Evolutionary conservation across 2,113 vertebrate species (phyloP).

Genomic region (Gnathonemus echidnorhynchus): DNA sequence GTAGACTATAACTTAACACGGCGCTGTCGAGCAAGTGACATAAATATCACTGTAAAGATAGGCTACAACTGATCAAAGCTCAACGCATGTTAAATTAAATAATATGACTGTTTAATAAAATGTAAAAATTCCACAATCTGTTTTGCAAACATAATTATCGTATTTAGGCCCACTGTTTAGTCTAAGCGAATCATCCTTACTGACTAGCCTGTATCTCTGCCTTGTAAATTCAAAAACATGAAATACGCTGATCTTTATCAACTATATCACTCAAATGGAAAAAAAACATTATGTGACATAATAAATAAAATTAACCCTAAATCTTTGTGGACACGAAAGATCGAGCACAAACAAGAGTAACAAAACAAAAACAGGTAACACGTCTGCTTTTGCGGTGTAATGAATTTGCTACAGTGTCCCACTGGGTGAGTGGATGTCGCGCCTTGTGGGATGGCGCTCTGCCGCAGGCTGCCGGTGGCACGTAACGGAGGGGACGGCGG

Average conservation of each 20-base stretch:
- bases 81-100: neutral
- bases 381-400: neutral
- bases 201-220: neutral
- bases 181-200: neutral
- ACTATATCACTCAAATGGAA: neutral
- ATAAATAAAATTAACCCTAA: neutral
- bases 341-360: neutral
- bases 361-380: neutral
- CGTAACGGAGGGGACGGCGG: neutral
- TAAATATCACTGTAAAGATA: neutral
- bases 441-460: neutral
- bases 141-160: neutral
- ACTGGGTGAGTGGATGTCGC: neutral
- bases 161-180: neutral
- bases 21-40: neutral
- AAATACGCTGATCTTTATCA: neutral
- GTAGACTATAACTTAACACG: neutral
- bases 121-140: neutral
- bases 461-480: neutral
- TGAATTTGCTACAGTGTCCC: neutral
- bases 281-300: neutral
- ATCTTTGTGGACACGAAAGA: neutral
- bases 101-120: neutral
- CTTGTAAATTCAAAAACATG: neutral
- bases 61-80: neutral